Evolutionary conservation across 1,140 invertebrate species (phyloP), one percentile per base, ranked within the genome.

Genomic region (Pogonomyrmex californicus): DNA sequence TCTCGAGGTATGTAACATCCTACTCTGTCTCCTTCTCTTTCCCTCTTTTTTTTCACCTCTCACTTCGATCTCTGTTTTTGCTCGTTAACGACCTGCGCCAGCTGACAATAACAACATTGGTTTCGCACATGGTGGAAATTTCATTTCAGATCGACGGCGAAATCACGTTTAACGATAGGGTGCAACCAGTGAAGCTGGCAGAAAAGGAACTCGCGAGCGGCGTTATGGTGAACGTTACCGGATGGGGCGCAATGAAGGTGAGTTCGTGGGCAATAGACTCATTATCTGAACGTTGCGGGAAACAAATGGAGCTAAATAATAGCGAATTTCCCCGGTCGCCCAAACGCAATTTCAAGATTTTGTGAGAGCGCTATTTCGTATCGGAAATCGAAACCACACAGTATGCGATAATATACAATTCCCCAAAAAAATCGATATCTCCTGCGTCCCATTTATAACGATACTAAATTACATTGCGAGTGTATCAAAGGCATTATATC

Each of bases 201-300:
- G 33, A 4, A 14, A 36, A 0, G 10, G 86, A 90, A 62, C 88
- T 30, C 10, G 51, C 12, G 12, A 38, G 92, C 41, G 94, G 95
- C 4, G 93, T 91, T 1, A 77, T 92, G 17, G 95, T 95, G 14
- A 94, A 92, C 23, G 94, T 96, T 1, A 94, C 95, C n/a, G 96
- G 96, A 65, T 97, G 96, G 96, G 96, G 96, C 41, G 92, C 94
- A 49, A 86, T 93, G 12, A 12, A 0, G 88, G 86, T 90, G 58
- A 58, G 56, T 75, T 73, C 17, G 38, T 44, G 14, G 14, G 23
- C 36, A 63, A 44, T 44, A 65, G 60, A 70, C 36, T 77, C 44
- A 77, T 85, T 78, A 65, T 65, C 47, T 38, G 33, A 70, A 54
- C 47, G 63, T 81, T 70, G n/a, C 47, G 63, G 58, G 23, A 66